These are phyloP conservation scores for Stictonetta naevosa DNA, from an alignment of 2,113 vertebrate species.

Conservation along the genomic window DNA sequence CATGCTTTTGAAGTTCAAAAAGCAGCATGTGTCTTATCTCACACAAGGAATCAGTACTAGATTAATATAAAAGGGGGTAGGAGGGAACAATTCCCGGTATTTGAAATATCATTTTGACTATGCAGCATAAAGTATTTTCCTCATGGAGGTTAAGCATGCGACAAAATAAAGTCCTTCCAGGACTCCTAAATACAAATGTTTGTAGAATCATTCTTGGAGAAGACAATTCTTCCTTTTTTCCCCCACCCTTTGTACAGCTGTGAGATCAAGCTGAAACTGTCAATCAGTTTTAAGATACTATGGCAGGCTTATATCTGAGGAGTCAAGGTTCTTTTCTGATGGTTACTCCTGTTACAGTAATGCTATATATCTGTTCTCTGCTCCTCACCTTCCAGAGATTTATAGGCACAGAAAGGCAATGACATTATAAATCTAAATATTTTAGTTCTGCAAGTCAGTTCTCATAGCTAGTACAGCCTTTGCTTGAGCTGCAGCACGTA, in stretches of 20 bases:
- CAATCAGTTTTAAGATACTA: constrained; percentile 41
- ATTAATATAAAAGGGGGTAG: neutral
- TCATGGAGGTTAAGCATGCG: neutral
- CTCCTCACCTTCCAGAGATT: neutral
- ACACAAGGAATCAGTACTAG: neutral
- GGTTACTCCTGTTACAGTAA: constrained; percentile 9
- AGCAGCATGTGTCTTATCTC: neutral
- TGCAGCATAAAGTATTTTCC: neutral
- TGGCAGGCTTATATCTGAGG: constrained; percentile 31
- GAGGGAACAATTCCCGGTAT: neutral
- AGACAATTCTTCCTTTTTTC: neutral
- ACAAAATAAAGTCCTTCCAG: constrained; percentile 16
- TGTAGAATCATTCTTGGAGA: constrained; percentile 26
- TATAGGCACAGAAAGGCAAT: neutral
- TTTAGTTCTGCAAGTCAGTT: neutral
- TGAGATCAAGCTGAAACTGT: constrained; percentile 22
- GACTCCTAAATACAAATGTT: constrained; percentile 28
- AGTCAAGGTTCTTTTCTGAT: neutral
- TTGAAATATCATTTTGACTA: constrained; percentile 13
- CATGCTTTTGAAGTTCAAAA: neutral
- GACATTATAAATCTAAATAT: neutral
- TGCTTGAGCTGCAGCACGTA: neutral
- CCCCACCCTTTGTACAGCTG: neutral
- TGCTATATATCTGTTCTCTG: neutral
- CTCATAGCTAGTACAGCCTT: neutral